Evolutionary conservation across 2,888 invertebrate genomes (phyloP).

Genomic region (Chymomyza fuscimana): DNA sequence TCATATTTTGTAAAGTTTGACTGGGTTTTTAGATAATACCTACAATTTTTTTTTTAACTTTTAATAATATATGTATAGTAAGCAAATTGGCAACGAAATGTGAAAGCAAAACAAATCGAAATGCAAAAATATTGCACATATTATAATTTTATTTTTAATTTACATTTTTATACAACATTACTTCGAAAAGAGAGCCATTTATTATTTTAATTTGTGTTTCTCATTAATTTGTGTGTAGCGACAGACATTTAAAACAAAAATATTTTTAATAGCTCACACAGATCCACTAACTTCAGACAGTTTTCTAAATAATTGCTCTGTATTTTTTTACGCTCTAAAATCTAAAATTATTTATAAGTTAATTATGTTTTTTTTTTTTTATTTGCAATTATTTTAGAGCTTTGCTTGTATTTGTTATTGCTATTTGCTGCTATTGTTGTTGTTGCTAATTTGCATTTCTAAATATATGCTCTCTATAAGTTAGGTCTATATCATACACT

Average conservation of each 20-base stretch:
- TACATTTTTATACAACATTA: neutral
- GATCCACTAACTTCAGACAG: neutral
- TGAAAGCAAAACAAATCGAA: neutral
- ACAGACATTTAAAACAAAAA: neutral
- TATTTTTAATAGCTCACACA: neutral
- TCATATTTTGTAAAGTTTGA: neutral
- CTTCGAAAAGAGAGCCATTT: neutral
- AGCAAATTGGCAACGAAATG: neutral
- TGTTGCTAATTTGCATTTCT: neutral
- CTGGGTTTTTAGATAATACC: neutral
- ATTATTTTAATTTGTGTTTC: neutral
- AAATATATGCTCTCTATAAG: neutral
- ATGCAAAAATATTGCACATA: neutral
- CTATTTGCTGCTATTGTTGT: neutral
- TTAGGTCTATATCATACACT: neutral
- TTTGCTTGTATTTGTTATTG: constrained; percentile 1
- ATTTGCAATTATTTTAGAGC: neutral
- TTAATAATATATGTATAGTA: neutral
- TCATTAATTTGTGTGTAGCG: too few species aligned
- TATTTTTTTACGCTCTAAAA: neutral
- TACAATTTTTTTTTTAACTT: neutral
- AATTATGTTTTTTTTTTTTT: neutral
- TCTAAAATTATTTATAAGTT: neutral
- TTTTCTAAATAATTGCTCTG: too few species aligned
- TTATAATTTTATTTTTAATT: neutral